These are phyloP conservation scores for Eunapius fragilis DNA, from an alignment of 37 sponge, comb jelly and placozoan species.

Conservation along the genomic window DNA sequence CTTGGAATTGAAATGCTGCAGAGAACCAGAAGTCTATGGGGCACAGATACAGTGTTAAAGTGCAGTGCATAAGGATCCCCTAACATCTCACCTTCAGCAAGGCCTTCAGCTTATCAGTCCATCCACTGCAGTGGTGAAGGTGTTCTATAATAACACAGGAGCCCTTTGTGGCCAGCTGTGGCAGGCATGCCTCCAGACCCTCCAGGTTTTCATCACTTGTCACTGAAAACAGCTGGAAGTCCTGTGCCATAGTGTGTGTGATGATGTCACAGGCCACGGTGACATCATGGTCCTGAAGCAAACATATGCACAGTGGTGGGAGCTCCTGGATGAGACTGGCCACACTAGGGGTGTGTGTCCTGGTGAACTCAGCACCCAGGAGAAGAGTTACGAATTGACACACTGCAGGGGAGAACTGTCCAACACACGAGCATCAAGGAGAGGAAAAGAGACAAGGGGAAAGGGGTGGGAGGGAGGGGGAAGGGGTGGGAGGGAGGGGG, in stretches of 20 bases:
- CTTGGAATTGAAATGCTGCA: neutral
- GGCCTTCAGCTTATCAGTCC: neutral
- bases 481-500: neutral
- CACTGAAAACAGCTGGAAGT: neutral
- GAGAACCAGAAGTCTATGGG: neutral
- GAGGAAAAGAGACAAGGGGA: neutral
- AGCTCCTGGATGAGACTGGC: neutral
- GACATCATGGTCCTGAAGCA: neutral
- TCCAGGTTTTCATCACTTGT: neutral
- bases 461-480: neutral
- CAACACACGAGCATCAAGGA: too few species aligned
- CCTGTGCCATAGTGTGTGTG: constrained; percentile 2
- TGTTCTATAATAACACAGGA: constrained; percentile 37
- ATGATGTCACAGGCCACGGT: neutral
- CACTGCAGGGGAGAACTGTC: neutral
- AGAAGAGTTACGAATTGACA: neutral
- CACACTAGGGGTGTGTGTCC: neutral
- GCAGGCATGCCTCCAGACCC: neutral
- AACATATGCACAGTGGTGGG: neutral
- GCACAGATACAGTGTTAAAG: neutral
- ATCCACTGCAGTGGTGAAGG: constrained; percentile 1
- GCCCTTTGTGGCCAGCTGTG: neutral
- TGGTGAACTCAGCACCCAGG: neutral
- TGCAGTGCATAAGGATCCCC: neutral
- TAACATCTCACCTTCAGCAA: neutral